phyloP scores from a whole-genome alignment of 1,140 invertebrate species.

The Pseudomyrmex cubaensis region DNA sequence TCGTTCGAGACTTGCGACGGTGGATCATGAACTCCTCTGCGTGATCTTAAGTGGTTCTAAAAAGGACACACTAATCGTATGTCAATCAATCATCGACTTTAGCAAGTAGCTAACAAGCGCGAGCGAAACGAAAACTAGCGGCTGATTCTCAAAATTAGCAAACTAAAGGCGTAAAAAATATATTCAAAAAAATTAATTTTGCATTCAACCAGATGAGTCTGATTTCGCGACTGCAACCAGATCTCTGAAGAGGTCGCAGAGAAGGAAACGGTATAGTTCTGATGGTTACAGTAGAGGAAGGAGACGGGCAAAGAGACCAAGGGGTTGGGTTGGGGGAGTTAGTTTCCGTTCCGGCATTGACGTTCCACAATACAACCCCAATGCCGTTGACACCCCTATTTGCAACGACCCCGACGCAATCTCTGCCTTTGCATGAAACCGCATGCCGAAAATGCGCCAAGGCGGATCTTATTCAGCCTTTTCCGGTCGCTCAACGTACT shows the following conservation, averaged over 20 bases:
- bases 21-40: constrained; percentile 17
- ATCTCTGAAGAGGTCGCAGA: constrained; percentile 12
- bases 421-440: constrained; percentile 68
- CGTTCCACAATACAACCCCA: constrained; percentile 79
- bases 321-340: constrained; percentile 73
- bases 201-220: constrained; percentile 73
- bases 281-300: constrained; percentile 52
- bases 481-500: constrained; percentile 68
- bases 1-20: constrained; percentile 12
- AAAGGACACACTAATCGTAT: constrained; percentile 20
- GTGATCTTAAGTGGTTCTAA: constrained; percentile 5
- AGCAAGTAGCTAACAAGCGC: not conserved
- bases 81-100: constrained; percentile 15
- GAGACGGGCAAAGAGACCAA: constrained; percentile 35
- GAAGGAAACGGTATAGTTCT: constrained; percentile 52
- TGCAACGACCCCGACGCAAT: constrained; percentile 72
- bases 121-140: not conserved
- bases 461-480: constrained; percentile 79
- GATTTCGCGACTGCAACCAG: constrained; percentile 16
- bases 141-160: not conserved
- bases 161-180: not conserved
- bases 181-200: not conserved
- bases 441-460: constrained; percentile 70
- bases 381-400: constrained; percentile 82
- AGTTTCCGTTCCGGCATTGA: constrained; percentile 80